A percentile compares a stretch with the other conserved stretches of the same genome.
Evolutionary conservation across 2,113 vertebrate genomes (phyloP).

Genomic region (Callospermophilus lateralis): DNA sequence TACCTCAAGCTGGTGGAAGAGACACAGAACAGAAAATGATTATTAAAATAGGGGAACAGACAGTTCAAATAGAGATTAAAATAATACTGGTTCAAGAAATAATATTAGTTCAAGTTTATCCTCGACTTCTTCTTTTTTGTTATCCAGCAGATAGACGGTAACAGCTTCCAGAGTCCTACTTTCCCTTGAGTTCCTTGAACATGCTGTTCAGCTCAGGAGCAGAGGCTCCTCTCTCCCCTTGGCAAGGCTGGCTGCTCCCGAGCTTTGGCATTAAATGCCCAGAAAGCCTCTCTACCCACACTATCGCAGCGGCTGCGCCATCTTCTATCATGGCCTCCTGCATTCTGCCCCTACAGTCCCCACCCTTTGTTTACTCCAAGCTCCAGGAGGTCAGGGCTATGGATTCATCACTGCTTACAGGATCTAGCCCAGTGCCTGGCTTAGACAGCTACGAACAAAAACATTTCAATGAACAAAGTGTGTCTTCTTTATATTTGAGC

Average conservation of each 20-base stretch:
- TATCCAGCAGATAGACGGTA: background rate
- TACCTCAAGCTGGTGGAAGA: background rate
- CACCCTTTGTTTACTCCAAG: background rate
- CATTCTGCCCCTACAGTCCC: background rate
- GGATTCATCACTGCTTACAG: background rate
- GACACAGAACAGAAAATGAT: background rate
- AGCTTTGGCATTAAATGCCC: background rate
- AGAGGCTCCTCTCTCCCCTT: background rate
- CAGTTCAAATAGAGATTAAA: background rate
- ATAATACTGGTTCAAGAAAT: background rate
- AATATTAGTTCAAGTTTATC: background rate
- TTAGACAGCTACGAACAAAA: background rate
- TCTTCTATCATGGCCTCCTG: background rate
- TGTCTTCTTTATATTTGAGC: background rate
- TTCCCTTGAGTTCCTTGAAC: background rate
- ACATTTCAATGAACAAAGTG: background rate
- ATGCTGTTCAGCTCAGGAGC: background rate
- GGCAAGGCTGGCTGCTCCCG: rapidly evolving
- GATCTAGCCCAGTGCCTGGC: background rate
- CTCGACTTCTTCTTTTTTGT: background rate
- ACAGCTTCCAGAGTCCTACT: background rate
- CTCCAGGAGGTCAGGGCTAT: background rate
- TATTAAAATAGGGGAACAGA: background rate
- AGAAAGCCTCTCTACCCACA: background rate
- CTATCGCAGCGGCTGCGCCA: background rate